Base-by-base conservation (phyloP, 2,113 vertebrate genomes). In the Oryzias curvinotus region DNA sequence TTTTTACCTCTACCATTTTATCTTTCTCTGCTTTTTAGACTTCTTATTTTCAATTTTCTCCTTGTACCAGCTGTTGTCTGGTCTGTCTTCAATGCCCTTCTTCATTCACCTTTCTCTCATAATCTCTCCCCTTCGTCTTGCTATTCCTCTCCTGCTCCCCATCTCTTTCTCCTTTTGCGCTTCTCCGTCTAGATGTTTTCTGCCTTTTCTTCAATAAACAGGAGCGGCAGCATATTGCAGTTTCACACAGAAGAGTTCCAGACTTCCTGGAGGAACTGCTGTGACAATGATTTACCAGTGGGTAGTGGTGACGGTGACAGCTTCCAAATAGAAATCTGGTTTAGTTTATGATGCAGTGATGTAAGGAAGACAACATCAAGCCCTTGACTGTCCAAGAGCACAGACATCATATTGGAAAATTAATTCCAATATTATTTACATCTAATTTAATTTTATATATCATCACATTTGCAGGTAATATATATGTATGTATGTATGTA, bases 201-300 rank as follows among this genome's bases (percentile, higher is more conserved):
- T 50, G 58, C 43, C 52, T 42, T 4, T 59, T 66, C 53, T 76
- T 78, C 70, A 12, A 62, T 79, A 84, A 83, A 75, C 1, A 73
- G 75, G 69, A 84, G 83, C 77, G 84, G 85, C 80, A 82, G 81
- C 80, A 60, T 71, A 82, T 80, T 56, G 62, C 46, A 52, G 71
- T 80, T 71, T 70, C 68, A 72, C 73, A 62, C 65, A 64, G 69
- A 59, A 49, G 57, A 53, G 63, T 60, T 15, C 47, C 52, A n/a
- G 71, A 73, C 59, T 51, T 83, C 83, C 85, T 65, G 3, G 55
- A 77, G 78, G 80, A 77, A 62, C 57, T 6, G 56, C 46, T 17
- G 17, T 47, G 71, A 57, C 15, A 57, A 75, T 86, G 83, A 86
- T 64, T 60, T 70, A 43, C 65, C 72, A 23, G 52, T 86, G 80